Evolutionary conservation across 2,797 vertebrate species (phyloP).

Genomic region (Sebastes reedi): DNA sequence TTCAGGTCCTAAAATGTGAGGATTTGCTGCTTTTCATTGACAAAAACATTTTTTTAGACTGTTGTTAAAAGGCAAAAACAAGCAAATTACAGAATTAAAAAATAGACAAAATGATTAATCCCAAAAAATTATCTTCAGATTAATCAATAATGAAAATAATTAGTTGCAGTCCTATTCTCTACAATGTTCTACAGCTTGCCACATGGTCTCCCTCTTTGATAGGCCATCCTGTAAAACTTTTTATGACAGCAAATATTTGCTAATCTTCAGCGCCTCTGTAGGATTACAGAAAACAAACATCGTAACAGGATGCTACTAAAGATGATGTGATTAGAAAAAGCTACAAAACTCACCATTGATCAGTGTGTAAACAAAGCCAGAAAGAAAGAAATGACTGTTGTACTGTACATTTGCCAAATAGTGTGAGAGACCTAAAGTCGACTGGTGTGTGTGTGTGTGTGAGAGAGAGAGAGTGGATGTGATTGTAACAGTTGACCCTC

Average conservation of each 20-base stretch:
- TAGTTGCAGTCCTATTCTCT: not conserved
- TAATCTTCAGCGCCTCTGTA: not conserved
- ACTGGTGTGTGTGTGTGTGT: not conserved
- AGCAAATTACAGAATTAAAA: not conserved
- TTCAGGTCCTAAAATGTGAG: not conserved
- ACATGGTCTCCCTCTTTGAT: not conserved
- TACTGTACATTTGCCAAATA: not conserved
- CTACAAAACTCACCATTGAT: constrained; percentile 55
- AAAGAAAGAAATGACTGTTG: not conserved
- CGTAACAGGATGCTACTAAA: constrained; percentile 45
- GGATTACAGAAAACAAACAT: constrained; percentile 48
- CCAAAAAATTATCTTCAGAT: not conserved
- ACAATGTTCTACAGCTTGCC: not conserved
- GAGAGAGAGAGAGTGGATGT: not conserved
- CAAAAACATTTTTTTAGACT: not conserved
- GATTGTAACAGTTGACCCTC: constrained; percentile 38
- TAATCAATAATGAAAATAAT: not conserved
- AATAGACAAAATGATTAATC: not conserved
- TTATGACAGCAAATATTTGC: constrained; percentile 60
- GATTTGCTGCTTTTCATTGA: not conserved
- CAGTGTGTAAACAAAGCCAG: constrained; percentile 22
- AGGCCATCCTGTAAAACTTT: not conserved
- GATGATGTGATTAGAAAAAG: constrained; percentile 10
- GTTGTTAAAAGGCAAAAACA: not conserved
- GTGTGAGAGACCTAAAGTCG: not conserved